Evolutionary conservation across 1,140 invertebrate genomes (phyloP).

Genomic region (Zophobas morio): DNA sequence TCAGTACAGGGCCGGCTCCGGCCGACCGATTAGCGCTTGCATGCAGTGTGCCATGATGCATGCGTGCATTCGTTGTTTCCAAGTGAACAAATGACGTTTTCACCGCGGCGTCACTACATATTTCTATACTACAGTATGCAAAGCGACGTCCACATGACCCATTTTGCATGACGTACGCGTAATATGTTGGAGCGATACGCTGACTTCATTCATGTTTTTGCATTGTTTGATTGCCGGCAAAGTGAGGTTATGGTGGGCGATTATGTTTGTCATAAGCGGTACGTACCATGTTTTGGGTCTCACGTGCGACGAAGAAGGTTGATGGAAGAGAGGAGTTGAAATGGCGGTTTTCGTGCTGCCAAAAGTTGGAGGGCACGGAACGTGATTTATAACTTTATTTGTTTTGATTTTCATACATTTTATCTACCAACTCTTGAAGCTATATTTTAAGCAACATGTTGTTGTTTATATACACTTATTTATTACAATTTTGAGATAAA

Average conservation of each 20-base stretch:
- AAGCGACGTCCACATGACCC: background rate
- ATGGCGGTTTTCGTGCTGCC: too few relatives aligned
- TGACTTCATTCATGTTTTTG: background rate
- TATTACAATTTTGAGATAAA: too few relatives aligned
- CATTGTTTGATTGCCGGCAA: background rate
- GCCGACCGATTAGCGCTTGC: constrained; percentile 14
- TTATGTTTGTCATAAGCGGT: constrained; percentile 22
- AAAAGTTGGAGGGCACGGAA: too few relatives aligned
- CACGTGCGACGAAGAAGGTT: background rate
- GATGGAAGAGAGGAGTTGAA: too few relatives aligned
- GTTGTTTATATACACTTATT: too few relatives aligned
- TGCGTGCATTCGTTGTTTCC: constrained; percentile 50
- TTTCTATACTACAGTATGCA: too few relatives aligned
- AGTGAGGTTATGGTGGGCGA: constrained; percentile 40
- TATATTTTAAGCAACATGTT: too few relatives aligned
- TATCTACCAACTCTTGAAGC: too few relatives aligned
- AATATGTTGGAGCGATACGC: background rate
- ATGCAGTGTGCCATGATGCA: constrained; percentile 44
- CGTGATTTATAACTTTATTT: too few relatives aligned
- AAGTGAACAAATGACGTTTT: background rate
- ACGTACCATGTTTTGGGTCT: background rate
- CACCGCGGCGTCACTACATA: too few relatives aligned
- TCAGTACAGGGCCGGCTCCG: constrained; percentile 25
- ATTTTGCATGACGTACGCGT: background rate
- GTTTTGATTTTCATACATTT: too few relatives aligned